Base-by-base conservation (phyloP, 2,888 invertebrate genomes). In the Gnatocerus cornutus region DNA sequence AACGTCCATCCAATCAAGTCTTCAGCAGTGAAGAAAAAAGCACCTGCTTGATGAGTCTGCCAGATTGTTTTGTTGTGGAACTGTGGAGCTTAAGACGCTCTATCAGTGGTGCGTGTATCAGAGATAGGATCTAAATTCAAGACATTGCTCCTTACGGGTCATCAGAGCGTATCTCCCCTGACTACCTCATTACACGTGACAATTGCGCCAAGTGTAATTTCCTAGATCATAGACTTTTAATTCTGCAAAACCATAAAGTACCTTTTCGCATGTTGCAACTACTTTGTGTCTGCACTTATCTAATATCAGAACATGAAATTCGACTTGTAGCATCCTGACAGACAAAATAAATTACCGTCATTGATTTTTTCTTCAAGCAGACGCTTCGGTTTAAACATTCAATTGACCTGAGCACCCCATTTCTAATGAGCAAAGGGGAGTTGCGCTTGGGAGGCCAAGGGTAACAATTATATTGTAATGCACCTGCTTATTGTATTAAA, bases 101-200 rank as follows among this genome's bases (percentile, higher is more conserved):
- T 76, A 73, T 74, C 75, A 74, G 74, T 74, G 73, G 77, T 79
- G 79, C 79, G 79, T 80, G 74, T 69, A 76, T 71, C 71, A 76
- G n/a, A 41, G 80, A 80, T 80, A 73, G 67, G 69, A 80, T 80
- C 79, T 77, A 69, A 76, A 78, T 69, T 68, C 68, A 76, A 80
- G 81, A 74, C 82, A 80, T 78, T 82, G 82, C 81, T 81, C 81
- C 81, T 80, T 80, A 78, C 79, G 78, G 77, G 68, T 77, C 81
- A 82, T 56, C 80, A 77, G 82, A 83, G 81, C 82, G 80, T 81
- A 80, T 82, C 82, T 82, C 82, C 82, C 77, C 74, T 77, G 74
- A 78, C 80, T 79, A 82, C 81, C 83, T 83, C 83, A 82, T 83
- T 83, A 83, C 81, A 79, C 81, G 78, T 78, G 79, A 82, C 82